Base-by-base conservation (phyloP, 2,113 vertebrate genomes). In the Nyctereutes procyonoides region DNA sequence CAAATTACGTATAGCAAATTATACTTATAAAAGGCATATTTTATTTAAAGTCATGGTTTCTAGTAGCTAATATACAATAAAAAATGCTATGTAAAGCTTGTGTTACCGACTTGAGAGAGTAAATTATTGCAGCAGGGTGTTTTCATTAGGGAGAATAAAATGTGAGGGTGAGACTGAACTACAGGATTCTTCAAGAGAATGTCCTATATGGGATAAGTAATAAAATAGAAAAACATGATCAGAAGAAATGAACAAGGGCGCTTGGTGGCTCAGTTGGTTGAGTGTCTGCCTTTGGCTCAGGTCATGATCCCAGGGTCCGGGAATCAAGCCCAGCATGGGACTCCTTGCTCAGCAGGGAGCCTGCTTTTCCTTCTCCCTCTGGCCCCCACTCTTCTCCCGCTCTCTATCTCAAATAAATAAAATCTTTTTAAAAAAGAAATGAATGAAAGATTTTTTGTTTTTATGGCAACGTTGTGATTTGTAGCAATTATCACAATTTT, bases 41-140 rank as follows among this genome's bases (percentile, higher is more conserved):
- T 96, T 92, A 43, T 51, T 89, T 8, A 84, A 94, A 86, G 3
- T 35, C 30, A 19, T 84, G 60, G 2, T 81, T 96, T 93, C 22
- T 91, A 38, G 30, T 88, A 74, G 24, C 12, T 20, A 26, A 88
- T 35, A n/a, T 19, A 5, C 20, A 30, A 56, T 65, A 82, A 93
- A 13, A 82, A 15, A 69, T 63, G 6, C 14, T 60, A 58, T 55
- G 56, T 69, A 26, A 83, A 38, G 38, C 5, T 58, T 81, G 12
- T 9, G 26, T 17, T 76, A 32, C 69, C 26, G 30, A 82, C 32
- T 85, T n/a, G 15, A 90, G 58, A 90, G 43, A 43, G 43, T 43
- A 43, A 43, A 7, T 7, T 43, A 43, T 43, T 43, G 43, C 6
- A 43, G 43, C 43, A 43, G 28, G 30, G 14, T 67, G 2, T 15